Evolutionary conservation across 2,113 vertebrate species (phyloP), one percentile per base, ranked within the genome.

Genomic region (Gymnarchus niloticus): DNA sequence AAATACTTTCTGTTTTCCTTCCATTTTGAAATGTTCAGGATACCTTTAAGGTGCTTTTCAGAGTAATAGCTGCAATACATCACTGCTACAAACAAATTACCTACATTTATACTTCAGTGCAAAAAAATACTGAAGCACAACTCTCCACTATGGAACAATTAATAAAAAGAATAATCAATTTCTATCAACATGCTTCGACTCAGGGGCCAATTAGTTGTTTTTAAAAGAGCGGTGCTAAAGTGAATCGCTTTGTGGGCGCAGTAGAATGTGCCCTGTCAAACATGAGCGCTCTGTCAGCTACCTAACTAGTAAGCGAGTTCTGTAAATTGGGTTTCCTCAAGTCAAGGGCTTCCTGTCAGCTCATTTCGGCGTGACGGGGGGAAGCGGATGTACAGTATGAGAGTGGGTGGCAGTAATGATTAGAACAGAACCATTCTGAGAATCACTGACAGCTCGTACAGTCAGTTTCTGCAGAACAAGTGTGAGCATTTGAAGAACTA

Each of bases 151-250:
- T 87, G 33, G 84, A 85, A 91, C 92, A 91, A 93, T 94, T 94
- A 94, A 90, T 90, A 93, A 87, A 76, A 86, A 69, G 82, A 65
- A 86, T 84, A 44, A 84, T 84, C 86, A 85, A 84, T 86, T 89
- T 91, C 88, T 90, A 80, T 84, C 90, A 91, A 90, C 88, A 87
- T 37, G 59, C 84, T 65, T 86, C 91, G 90, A 92, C 92, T 91
- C 90, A 85, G 91, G 91, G 91, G 90, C 92, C 92, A 94, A 94
- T 94, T 93, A 93, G 87, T 83, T 82, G 14, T 57, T 87, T 90
- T 91, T 86, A 86, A 86, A 84, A 85, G 84, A 87, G 80, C 56
- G 46, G 51, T n/a, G 54, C 37, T 73, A 54, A 88, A 84, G 65
- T 84, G 84, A 89, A 85, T 83, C 83, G 84, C 85, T 19, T 83